These are phyloP conservation scores for Gastrophryne carolinensis DNA, from an alignment of 2,797 vertebrate species.

Conservation along the genomic window DNA sequence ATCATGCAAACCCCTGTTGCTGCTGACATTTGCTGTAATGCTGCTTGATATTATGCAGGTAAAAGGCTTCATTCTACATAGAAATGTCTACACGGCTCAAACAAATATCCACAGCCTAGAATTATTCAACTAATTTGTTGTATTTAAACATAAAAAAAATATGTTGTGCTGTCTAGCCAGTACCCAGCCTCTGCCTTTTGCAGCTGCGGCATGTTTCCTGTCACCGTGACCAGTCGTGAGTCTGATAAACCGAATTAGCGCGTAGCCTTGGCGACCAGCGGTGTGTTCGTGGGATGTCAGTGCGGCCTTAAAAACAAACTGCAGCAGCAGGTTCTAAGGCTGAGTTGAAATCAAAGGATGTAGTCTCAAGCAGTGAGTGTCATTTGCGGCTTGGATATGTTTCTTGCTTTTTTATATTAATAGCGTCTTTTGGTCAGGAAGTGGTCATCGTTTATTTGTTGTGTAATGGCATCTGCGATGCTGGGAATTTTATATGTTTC, in stretches of 20 bases:
- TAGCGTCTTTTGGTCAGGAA: background rate
- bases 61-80: background rate
- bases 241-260: constrained; percentile 15
- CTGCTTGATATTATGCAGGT: background rate
- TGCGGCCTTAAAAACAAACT: background rate
- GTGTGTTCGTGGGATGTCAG: constrained; percentile 7
- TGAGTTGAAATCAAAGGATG: background rate
- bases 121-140: background rate
- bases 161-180: background rate
- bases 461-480: background rate
- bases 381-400: background rate
- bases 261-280: constrained; percentile 14
- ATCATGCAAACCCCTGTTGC: background rate
- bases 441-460: constrained; percentile 9
- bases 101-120: background rate
- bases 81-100: background rate
- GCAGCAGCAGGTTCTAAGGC: background rate
- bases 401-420: constrained; percentile 7
- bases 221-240: background rate
- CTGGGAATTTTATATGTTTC: background rate
- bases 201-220: background rate
- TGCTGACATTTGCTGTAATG: background rate
- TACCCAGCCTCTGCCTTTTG: background rate
- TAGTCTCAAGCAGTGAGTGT: background rate
- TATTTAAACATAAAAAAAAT: background rate